These are phyloP conservation scores for Actenoides hombroni DNA, from an alignment of 2,113 vertebrate species.

Conservation along the genomic window DNA sequence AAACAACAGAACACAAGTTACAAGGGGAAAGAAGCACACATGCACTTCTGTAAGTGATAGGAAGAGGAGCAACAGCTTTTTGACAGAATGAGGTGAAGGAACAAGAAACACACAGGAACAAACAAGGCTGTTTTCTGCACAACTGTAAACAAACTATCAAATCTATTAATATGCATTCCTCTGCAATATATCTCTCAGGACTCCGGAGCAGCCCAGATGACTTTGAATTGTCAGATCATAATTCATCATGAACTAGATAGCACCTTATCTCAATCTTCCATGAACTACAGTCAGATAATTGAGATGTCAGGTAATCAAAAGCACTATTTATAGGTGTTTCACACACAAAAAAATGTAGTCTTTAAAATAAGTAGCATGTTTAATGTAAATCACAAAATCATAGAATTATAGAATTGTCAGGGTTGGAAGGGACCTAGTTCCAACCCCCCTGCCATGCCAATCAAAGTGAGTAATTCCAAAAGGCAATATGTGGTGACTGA, in stretches of 20 bases:
- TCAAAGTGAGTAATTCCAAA: not conserved
- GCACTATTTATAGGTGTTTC: not conserved
- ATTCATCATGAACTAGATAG: not conserved
- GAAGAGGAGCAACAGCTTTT: not conserved
- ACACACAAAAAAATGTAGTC: not conserved
- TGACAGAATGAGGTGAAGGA: constrained; percentile 49
- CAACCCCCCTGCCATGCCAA: no score
- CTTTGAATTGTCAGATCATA: not conserved
- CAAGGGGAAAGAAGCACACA: not conserved
- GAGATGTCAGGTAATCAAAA: not conserved
- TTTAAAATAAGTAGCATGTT: not conserved
- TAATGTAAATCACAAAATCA: not conserved
- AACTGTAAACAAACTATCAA: not conserved
- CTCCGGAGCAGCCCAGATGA: not conserved
- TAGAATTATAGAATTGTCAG: no score
- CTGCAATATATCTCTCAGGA: not conserved
- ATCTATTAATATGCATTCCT: not conserved
- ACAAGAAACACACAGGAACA: not conserved
- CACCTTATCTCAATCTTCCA: not conserved
- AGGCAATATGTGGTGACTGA: not conserved
- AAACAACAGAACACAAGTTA: not conserved
- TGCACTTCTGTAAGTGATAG: not conserved
- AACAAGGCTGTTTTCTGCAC: not conserved
- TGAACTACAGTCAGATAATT: not conserved
- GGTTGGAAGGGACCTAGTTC: no score